Evolutionary conservation across 2,113 vertebrate species (phyloP), one percentile per base, ranked within the genome.

Genomic region (Nerophis ophidion): DNA sequence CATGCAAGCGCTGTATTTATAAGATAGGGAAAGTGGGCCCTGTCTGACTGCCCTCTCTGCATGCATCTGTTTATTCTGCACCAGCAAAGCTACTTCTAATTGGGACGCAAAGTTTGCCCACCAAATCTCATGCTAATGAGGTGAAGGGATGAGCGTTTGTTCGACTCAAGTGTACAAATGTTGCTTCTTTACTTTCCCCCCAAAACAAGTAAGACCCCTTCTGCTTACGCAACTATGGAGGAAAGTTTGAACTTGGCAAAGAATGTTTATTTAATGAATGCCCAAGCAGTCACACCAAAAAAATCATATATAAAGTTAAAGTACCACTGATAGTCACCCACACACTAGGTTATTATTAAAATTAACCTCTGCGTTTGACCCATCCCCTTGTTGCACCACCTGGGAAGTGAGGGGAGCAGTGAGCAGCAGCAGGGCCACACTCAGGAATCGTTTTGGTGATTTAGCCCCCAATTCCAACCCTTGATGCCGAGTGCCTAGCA

Each of bases 111-210:
- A 59, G 75, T 64, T 81, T 71, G 62, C 62, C 68, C 40, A 53
- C 57, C 63, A 49, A 38, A 64, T 72, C 65, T 62, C 4, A 17
- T 65, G 56, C 70, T 82, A 84, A 83, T 77, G 72, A 81, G 76
- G 49, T 34, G 34, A 81, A 75, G 49, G 33, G 34, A 64, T 42
- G 52, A 74, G 67, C 68, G 63, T 79, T 69, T 80, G 69, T 68
- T 51, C 66, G 70, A 57, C 33, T 60, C 38, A 71, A 53, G 52
- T 63, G 63, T 40, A 68, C 46, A 69, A 68, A 77, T 19, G 47
- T 74, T 67, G 33, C 50, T 35, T 19, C 46, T 73, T 62, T 13
- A 5, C 45, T 44, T 48, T 12, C 56, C 42, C 42, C 46, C 61
- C 63, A 57, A 15, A 58, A 57, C 61, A 76, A 65, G 66, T 79